phyloP scores from a whole-genome alignment of 1,140 invertebrate species.

The Hylaeus anthracinus region DNA sequence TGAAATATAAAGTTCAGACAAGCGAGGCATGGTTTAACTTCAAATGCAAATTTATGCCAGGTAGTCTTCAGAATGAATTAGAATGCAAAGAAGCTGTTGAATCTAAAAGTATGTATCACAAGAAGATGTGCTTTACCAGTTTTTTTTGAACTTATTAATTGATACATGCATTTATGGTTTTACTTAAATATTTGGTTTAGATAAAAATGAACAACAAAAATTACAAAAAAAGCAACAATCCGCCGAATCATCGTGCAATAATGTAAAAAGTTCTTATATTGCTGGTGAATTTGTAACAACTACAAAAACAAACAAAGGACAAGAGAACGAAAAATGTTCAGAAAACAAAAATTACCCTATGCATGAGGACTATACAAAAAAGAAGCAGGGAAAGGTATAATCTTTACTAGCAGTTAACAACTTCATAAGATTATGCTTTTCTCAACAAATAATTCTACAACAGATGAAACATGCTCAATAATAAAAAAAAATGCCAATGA shows the following conservation, averaged over 20 bases:
- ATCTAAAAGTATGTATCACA: constrained; percentile 26
- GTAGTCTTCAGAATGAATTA: constrained; percentile 49
- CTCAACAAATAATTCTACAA: neutral
- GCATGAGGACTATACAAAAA: constrained; percentile 1
- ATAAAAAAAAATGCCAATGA: neutral
- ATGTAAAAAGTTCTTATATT: neutral
- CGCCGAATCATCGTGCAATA: neutral
- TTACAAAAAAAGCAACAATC: neutral
- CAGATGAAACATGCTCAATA: constrained; percentile 20
- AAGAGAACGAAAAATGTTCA: neutral
- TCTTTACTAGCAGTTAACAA: neutral
- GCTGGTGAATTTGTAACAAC: neutral
- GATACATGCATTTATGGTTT: neutral
- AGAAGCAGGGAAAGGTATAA: constrained; percentile 31
- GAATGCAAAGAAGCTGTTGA: constrained; percentile 38
- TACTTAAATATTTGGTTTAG: neutral
- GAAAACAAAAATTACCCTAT: neutral
- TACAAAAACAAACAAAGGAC: neutral
- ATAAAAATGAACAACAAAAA: constrained; percentile 9
- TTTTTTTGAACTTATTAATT: neutral
- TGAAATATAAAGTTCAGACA: constrained; percentile 66
- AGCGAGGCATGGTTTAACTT: constrained; percentile 67
- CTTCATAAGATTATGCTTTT: neutral
- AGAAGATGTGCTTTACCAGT: neutral
- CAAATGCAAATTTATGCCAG: constrained; percentile 60